Base-by-base conservation (phyloP, 2,888 invertebrate genomes). In the Ctena decussata region DNA sequence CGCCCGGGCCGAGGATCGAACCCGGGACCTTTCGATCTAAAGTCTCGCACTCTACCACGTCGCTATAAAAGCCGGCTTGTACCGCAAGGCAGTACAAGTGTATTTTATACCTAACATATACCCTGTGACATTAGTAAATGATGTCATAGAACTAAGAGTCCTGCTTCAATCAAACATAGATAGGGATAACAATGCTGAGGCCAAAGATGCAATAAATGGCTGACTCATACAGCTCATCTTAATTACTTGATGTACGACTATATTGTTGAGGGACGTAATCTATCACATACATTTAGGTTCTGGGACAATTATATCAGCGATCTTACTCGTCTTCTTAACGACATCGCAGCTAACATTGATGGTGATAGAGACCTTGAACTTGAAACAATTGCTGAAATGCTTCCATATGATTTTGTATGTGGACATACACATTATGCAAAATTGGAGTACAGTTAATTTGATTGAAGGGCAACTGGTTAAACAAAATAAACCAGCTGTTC, bases 341-440 rank as follows among this genome's bases (percentile, higher is more conserved):
- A 73, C 32, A 65, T 74, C 12, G 46, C 73, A 27, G 74, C 74
- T 32, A 80, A 73, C 0, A 8, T 41, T 41, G 69, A 65, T 74
- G 74, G 74, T 5, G 60, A 21, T 24, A 46, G 74, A 73, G 44
- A 44, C 21, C 39, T 74, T 1, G 80, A 80, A 24, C 60, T 60
- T 72, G 79, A 79, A 44, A 72, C 79, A 60, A 72, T 72, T 53
- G 72, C 72, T 21, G 79, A 79, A 72, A 79, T 79, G 79, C 2
- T 79, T 18, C 73, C 73, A 21, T 32, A 60, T 60, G 73, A 72
- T 0, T 73, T 60, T 32, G 37, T 65, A 12, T 65, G 32, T 74
- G 74, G 73, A 8, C 72, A 79, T 32, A 72, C 65, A 21, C 46
- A 72, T n/a, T 79, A 79, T 79, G 72, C 73, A 15, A 80, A 73